phyloP scores from a whole-genome alignment of 1,140 invertebrate genomes.

The Drosophila orosa region DNA sequence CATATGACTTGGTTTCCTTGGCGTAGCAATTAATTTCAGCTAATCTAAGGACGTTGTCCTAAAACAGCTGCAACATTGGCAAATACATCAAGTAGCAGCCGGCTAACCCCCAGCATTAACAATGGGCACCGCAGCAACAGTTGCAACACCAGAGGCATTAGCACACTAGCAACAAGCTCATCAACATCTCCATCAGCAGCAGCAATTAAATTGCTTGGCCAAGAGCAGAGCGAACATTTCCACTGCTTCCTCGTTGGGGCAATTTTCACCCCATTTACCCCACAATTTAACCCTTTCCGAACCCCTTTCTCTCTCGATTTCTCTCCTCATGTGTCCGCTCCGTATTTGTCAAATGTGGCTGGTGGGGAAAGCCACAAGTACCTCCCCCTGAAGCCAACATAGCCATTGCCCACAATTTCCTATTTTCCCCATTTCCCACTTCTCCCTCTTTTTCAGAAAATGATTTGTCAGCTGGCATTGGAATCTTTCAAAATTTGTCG shows the following conservation, averaged over 20 bases:
- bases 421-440: neutral
- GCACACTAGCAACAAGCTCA: conserved; percentile 27
- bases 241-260: conserved; percentile 31
- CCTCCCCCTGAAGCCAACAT: neutral
- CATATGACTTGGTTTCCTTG: neutral
- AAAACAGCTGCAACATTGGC: conserved; percentile 4
- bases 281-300: neutral
- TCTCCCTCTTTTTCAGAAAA: conserved; percentile 23
- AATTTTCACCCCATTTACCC: conserved; percentile 20
- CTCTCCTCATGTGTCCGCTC: conserved; percentile 11
- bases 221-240: conserved; percentile 20
- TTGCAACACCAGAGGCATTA: conserved; percentile 28
- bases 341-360: conserved; percentile 23
- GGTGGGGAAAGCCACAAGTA: conserved; percentile 18
- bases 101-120: conserved; percentile 15
- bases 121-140: conserved; percentile 33
- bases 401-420: neutral
- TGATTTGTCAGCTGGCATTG: conserved; percentile 51
- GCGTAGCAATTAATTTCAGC: conserved; percentile 4
- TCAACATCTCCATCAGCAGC: conserved; percentile 36
- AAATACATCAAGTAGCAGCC: neutral
- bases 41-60: conserved; percentile 6
- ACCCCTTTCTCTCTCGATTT: neutral
- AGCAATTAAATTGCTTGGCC: conserved; percentile 33
- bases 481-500: conserved; percentile 68